Evolutionary conservation across 2,797 vertebrate genomes (phyloP), one percentile per base, ranked within the genome.

Genomic region (Labeo calbasu): DNA sequence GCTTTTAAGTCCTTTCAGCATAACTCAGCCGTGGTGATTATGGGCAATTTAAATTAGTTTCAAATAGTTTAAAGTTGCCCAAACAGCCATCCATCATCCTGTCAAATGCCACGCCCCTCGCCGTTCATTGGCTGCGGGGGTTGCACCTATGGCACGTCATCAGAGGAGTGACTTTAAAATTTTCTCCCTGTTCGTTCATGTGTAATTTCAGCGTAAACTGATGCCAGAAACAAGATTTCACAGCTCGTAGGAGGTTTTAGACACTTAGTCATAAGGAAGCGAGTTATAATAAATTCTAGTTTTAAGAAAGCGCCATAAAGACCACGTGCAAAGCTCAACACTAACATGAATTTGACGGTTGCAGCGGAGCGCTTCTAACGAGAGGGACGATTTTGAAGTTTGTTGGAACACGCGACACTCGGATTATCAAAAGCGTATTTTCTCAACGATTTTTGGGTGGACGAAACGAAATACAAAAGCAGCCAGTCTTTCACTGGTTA

Each of bases 31-130:
- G 77, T 72, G 82, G 68, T 88, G 86, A 90, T 90, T 86, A 88
- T 81, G 76, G 81, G 57, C 77, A 71, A 71, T 86, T 89, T 86
- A 88, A 89, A 89, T 85, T 85, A 79, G 79, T 65, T 85, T 83
- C 82, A 86, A 86, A 65, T 81, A 78, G 86, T 72, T 66, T 86
- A 77, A 87, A 89, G 86, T 88, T 89, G 78, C 86, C 87, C 86
- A 86, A 88, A 89, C 81, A 88, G 86, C 88, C 89, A 91, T 91
- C 89, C 59, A 91, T 91, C 88, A 91, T 90, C 77, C 87, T 92
- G 92, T 85, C 89, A 84, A 48, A 11, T 11, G 19, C 85, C 89
- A 53, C 88, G 25, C 93, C 91, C 81, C 86, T 82, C 50, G 1
- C 0, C 43, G 10, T 0, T 25, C 43, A 90, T 78, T 92, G 89